Percentiles rank a stretch among this genome's conserved stretches.
phyloP scores from a whole-genome alignment of 2,797 vertebrate genomes.

The Podarcis siculus region DNA sequence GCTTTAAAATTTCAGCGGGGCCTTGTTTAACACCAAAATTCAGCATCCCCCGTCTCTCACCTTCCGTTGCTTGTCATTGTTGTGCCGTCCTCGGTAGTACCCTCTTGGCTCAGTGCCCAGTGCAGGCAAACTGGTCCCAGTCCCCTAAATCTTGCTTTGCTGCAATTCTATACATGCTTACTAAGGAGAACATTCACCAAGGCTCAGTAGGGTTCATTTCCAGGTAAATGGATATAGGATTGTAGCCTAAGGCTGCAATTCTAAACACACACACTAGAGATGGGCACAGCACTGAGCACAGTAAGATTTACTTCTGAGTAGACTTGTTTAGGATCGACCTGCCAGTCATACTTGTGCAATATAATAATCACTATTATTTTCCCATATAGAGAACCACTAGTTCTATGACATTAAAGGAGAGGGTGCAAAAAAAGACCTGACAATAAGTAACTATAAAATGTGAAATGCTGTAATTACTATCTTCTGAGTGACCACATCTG shows the following conservation, averaged over 20 bases:
- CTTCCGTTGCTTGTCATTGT: too few relatives aligned
- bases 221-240: background rate
- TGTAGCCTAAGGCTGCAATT: background rate
- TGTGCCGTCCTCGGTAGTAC: too few relatives aligned
- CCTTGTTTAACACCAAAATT: too few relatives aligned
- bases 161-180: background rate
- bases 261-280: background rate
- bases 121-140: too few relatives aligned
- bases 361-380: background rate
- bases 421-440: background rate
- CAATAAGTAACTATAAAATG: background rate
- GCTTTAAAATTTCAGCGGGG: too few relatives aligned
- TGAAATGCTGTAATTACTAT: conserved; percentile 14
- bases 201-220: background rate
- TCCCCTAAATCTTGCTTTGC: too few relatives aligned
- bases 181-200: background rate
- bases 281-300: background rate
- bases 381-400: background rate
- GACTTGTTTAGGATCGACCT: background rate
- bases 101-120: too few relatives aligned
- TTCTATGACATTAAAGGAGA: conserved; percentile 11
- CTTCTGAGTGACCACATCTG: conserved; percentile 8
- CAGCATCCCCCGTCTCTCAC: too few relatives aligned
- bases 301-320: background rate
- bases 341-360: background rate